These are phyloP conservation scores for Acanthaster planci DNA, from an alignment of 35 echinoderm and acorn worm genomes.

Conservation along the genomic window DNA sequence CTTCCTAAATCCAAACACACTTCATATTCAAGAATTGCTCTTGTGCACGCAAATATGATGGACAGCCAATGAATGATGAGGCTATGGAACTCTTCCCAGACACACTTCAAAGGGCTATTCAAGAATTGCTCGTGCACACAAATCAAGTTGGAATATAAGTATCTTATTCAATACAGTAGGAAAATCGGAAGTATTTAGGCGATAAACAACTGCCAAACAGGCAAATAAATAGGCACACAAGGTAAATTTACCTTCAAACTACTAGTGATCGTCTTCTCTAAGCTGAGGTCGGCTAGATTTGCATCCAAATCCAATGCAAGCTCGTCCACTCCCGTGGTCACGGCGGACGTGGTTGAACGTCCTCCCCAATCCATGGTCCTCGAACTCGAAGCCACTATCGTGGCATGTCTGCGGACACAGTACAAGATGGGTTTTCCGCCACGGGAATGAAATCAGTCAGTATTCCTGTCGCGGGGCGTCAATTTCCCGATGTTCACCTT, in stretches of 20 bases:
- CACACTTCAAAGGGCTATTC: too few relatives aligned
- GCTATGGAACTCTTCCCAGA: too few relatives aligned
- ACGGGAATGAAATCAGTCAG: neutral
- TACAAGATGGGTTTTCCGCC: neutral
- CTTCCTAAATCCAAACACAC: too few relatives aligned
- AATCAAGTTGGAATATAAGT: too few relatives aligned
- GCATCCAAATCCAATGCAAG: slow-evolving; percentile 59
- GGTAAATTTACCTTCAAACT: slow-evolving; percentile 87
- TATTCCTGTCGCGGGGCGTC: neutral
- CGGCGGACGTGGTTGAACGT: neutral
- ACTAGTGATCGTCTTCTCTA: slow-evolving; percentile 86
- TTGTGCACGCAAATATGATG: too few relatives aligned
- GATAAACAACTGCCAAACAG: too few relatives aligned
- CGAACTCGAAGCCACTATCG: slow-evolving; percentile 2
- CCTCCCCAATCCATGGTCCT: slow-evolving; percentile 17
- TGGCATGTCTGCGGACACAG: neutral
- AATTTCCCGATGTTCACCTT: neutral
- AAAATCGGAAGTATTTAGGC: too few relatives aligned
- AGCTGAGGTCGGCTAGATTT: slow-evolving; percentile 79
- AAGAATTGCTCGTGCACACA: too few relatives aligned
- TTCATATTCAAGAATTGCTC: too few relatives aligned
- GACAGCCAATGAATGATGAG: too few relatives aligned
- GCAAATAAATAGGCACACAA: too few relatives aligned
- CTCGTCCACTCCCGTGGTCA: slow-evolving; percentile 34
- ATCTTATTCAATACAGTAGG: too few relatives aligned